These are phyloP conservation scores for Aquatica leii DNA, from an alignment of 2,888 invertebrate genomes.

Conservation along the genomic window DNA sequence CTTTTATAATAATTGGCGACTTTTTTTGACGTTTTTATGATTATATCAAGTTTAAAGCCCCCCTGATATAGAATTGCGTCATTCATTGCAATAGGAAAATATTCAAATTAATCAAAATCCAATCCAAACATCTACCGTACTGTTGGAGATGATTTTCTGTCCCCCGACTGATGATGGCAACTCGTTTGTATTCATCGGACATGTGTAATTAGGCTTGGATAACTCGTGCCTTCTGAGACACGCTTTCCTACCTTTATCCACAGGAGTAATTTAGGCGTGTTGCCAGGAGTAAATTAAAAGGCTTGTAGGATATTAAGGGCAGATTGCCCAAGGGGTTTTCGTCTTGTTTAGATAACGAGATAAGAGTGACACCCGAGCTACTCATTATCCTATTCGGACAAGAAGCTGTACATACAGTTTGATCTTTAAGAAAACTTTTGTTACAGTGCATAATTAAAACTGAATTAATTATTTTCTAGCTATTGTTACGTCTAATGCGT, in stretches of 20 bases:
- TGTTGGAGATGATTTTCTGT: constrained; percentile 21
- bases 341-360: constrained; percentile 54
- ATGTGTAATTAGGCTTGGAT: constrained; percentile 48
- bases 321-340: constrained; percentile 51
- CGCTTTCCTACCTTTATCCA: constrained; percentile 31
- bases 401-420: constrained; percentile 3
- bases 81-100: neutral
- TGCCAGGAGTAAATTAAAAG: constrained; percentile 41
- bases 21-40: no score
- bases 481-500: no score
- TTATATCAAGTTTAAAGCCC: no score
- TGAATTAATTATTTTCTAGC: neutral
- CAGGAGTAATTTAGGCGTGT: constrained; percentile 35
- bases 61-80: no score
- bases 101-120: constrained; percentile 29
- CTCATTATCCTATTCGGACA: constrained; percentile 26
- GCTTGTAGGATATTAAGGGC: constrained; percentile 36
- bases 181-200: constrained; percentile 53
- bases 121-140: constrained; percentile 26
- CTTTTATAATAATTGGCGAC: no score
- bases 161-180: constrained; percentile 33
- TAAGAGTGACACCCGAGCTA: constrained; percentile 49
- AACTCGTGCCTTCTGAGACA: constrained; percentile 40
- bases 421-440: neutral
- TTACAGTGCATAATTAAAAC: neutral